These are phyloP conservation scores for Cyclophora albipunctata DNA, from an alignment of 2,888 invertebrate genomes.

Conservation along the genomic window DNA sequence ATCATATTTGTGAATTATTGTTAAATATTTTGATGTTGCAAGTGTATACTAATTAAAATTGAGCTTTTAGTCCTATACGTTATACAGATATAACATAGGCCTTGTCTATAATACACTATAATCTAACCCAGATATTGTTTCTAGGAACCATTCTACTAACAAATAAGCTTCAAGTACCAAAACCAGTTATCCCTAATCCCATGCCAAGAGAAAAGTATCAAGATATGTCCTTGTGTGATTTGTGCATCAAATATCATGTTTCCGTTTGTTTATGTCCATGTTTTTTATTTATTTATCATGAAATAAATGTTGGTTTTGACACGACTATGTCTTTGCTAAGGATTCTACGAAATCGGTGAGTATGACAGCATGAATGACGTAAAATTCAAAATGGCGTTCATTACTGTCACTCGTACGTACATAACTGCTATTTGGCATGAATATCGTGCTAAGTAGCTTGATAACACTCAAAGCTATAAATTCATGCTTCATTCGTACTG, in stretches of 20 bases:
- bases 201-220: conserved; percentile 6
- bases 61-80: too few species aligned
- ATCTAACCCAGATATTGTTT: conserved; percentile 11
- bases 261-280: conserved; percentile 8
- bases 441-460: conserved; percentile 14
- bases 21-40: too few species aligned
- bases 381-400: conserved; percentile 17
- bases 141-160: conserved; percentile 9
- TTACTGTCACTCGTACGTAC: conserved; percentile 19
- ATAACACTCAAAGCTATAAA: background rate
- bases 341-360: conserved; percentile 72
- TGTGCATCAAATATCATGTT: too few species aligned
- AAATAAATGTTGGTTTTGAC: conserved; percentile 18
- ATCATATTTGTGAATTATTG: too few species aligned
- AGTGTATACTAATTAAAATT: too few species aligned
- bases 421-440: conserved; percentile 19
- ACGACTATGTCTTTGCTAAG: conserved; percentile 28
- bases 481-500: conserved; percentile 4
- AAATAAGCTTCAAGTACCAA: too few species aligned
- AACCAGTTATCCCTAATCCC: too few species aligned
- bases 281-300: conserved; percentile 9
- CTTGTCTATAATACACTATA: background rate
- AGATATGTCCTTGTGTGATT: background rate
- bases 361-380: conserved; percentile 26
- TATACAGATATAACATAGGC: too few species aligned